Base-by-base conservation (phyloP, 1,140 invertebrate species). In the Varroa destructor region DNA sequence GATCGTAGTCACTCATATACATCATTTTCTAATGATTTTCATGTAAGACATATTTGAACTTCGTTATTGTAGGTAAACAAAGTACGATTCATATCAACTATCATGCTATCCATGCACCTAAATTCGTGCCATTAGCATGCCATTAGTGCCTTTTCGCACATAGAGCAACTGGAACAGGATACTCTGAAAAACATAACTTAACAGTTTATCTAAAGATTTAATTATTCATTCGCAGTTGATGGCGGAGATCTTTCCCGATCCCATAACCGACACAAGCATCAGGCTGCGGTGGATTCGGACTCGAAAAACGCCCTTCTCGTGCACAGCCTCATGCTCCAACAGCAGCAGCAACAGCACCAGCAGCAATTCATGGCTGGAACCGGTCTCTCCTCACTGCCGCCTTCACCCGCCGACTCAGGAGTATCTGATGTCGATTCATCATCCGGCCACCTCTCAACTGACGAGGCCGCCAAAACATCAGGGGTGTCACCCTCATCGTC, bases 391-490 rank as follows among this genome's bases (percentile, higher is more conserved):
- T 95, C 93, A 77, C 85, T 96, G 78, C 94, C 93, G 74, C 93
- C 93, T 46, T 95, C 91, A 81, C 93, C 94, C 72, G 92, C 93
- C 12, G 93, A 97, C 83, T 94, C 91, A 77, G 93, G 94, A 72
- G 93, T 96, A 14, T 94, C 91, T 56, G 93, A 97, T 81, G 91
- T 96, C 74, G 92, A 97, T 81, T 92, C 89, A 76, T 93, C 90
- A 74, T 92, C 89, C 76, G 90, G 89, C 73, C 93, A 93, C 55
- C 86, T 88, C 77, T 80, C 89, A 72, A 89, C 89, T 78, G 89
- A 92, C 78, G 89, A 93, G 37, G 61, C 61, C 61, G 46, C 46
- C 46, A 51, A 51, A 51, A 51, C 46, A 51, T 51, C 46, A 51
- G 46, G 4, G 8, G 46, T 3, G 8, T 3, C 8, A 51, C 8